A percentile compares a stretch with the other conserved stretches of the same genome.
phyloP scores from a whole-genome alignment of 2,888 invertebrate species.

The Ceraclea dissimilis region DNA sequence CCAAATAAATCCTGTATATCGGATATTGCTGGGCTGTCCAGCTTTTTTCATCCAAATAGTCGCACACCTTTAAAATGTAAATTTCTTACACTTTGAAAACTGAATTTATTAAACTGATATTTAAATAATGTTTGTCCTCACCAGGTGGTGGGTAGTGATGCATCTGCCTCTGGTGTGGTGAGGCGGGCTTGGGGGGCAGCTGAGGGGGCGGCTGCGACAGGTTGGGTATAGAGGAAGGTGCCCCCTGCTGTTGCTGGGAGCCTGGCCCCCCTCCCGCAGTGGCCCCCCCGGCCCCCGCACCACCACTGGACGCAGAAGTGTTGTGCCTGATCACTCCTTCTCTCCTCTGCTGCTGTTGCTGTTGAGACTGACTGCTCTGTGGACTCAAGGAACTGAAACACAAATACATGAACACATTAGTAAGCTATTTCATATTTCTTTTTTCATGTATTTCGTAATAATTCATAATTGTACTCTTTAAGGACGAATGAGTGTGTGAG shows the following conservation, averaged over 20 bases:
- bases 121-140: not conserved
- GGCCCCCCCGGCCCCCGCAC: not conserved
- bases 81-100: too few species aligned
- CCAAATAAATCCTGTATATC: too few species aligned
- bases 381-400: slow-evolving; percentile 35
- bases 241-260: slow-evolving; percentile 25
- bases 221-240: not conserved
- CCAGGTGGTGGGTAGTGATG: slow-evolving; percentile 39
- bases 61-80: too few species aligned
- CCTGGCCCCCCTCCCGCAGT: slow-evolving; percentile 29
- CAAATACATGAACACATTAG: too few species aligned
- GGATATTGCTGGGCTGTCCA: too few species aligned
- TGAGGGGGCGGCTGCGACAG: slow-evolving; percentile 39
- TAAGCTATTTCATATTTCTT: too few species aligned
- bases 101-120: too few species aligned
- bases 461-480: too few species aligned
- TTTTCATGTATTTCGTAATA: too few species aligned
- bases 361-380: slow-evolving; percentile 28
- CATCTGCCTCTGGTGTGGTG: slow-evolving; percentile 30
- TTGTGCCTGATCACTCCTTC: slow-evolving; percentile 73
- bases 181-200: slow-evolving; percentile 35
- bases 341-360: slow-evolving; percentile 41
- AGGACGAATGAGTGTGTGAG: too few species aligned
- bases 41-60: too few species aligned
- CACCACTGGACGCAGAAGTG: slow-evolving; percentile 29